A percentile compares a stretch with the other conserved stretches of the same genome.
These are phyloP conservation scores for Gobiocypris rarus DNA, from an alignment of 2,113 vertebrate species.

Conservation along the genomic window DNA sequence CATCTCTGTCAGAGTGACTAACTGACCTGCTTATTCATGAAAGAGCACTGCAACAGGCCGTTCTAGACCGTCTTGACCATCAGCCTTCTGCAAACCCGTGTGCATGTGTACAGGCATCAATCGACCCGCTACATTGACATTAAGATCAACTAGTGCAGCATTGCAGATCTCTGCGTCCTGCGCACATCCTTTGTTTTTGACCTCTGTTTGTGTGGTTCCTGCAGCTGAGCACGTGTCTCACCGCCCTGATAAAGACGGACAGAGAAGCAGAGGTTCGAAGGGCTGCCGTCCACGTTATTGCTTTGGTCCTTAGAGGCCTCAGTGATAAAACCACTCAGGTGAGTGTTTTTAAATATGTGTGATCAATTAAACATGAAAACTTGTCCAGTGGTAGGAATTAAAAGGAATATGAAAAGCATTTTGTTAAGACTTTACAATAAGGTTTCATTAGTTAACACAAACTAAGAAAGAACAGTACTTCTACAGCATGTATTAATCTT, in stretches of 20 bases:
- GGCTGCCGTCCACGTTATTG: slow-evolving; percentile 88
- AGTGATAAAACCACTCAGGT: slow-evolving; percentile 88
- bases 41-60: slow-evolving; percentile 37
- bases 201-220: slow-evolving; percentile 25
- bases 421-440: too few species aligned
- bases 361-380: neutral
- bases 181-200: neutral
- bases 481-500: too few species aligned
- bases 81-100: slow-evolving; percentile 14
- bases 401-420: neutral
- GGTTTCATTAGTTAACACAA: too few species aligned
- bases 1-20: slow-evolving; percentile 59
- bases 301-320: slow-evolving; percentile 87
- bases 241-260: slow-evolving; percentile 84
- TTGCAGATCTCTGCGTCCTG: slow-evolving; percentile 1
- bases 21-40: slow-evolving; percentile 63
- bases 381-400: neutral
- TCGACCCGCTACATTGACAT: slow-evolving; percentile 40
- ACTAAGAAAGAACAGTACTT: too few species aligned
- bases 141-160: slow-evolving; percentile 46
- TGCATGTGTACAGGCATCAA: slow-evolving; percentile 43
- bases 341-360: slow-evolving; percentile 50
- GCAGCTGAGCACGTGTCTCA: slow-evolving; percentile 78
- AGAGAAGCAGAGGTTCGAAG: slow-evolving; percentile 84
- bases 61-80: slow-evolving; percentile 20